Conservation (phyloP, 2,888 invertebrate genomes). For the Chaetoderma sp. region DNA sequence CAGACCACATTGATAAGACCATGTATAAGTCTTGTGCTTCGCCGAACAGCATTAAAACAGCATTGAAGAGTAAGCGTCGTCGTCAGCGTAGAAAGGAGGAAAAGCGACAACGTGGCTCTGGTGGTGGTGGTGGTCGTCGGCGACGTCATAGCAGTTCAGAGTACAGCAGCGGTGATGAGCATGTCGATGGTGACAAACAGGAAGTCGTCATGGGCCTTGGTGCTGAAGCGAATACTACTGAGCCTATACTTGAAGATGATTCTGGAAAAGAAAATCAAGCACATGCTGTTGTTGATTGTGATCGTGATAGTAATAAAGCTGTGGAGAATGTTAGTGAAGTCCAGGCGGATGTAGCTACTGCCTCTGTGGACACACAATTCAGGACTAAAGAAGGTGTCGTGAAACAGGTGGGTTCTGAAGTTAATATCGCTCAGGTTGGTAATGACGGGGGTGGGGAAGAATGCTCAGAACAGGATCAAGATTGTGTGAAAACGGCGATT, state of each 20-base stretch:
- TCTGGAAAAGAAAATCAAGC: neutral
- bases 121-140: slow-evolving; percentile 34
- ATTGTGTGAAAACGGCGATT: too few species aligned
- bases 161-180: slow-evolving; percentile 49
- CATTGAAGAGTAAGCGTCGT: slow-evolving; percentile 62
- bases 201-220: too few species aligned
- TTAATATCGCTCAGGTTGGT: slow-evolving; percentile 1
- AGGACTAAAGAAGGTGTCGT: slow-evolving; percentile 17
- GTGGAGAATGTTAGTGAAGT: slow-evolving; percentile 17
- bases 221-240: too few species aligned
- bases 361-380: slow-evolving; percentile 13
- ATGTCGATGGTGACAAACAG: neutral
- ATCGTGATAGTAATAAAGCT: slow-evolving; percentile 12
- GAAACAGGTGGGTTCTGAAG: slow-evolving; percentile 4
- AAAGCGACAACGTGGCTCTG: slow-evolving; percentile 34
- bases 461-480: slow-evolving; percentile 3
- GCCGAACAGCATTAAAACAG: slow-evolving; percentile 59
- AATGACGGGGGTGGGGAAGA: slow-evolving; percentile 1
- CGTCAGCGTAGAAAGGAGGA: slow-evolving; percentile 59
- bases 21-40: slow-evolving; percentile 59
- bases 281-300: slow-evolving; percentile 6
- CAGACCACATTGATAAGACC: slow-evolving; percentile 59
- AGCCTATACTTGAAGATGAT: neutral
- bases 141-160: slow-evolving; percentile 48
- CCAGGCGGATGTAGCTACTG: neutral